phyloP scores from a whole-genome alignment of 2,113 vertebrate genomes.

The Pomatorhinus ruficollis region DNA sequence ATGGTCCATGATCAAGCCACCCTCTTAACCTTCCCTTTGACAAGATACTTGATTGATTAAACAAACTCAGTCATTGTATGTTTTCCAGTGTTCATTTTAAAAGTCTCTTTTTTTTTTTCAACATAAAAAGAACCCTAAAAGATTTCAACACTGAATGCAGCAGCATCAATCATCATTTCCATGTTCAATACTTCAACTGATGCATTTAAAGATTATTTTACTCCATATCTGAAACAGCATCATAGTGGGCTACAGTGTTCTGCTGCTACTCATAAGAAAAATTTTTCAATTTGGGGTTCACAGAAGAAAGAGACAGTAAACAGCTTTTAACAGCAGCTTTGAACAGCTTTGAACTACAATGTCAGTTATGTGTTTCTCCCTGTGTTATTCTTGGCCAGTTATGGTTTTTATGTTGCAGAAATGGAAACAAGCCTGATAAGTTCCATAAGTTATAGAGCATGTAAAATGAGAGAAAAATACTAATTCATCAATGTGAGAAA shows the following conservation, averaged over 20 bases:
- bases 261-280: not conserved
- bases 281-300: not conserved
- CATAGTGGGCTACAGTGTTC: not conserved
- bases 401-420: not conserved
- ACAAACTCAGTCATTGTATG: not conserved
- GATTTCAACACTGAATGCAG: not conserved
- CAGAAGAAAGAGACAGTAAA: not conserved
- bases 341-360: not conserved
- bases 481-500: not conserved
- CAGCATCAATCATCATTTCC: not conserved
- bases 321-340: too few species aligned
- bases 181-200: not conserved
- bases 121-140: not conserved
- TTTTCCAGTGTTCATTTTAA: not conserved
- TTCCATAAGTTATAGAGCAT: not conserved
- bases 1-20: not conserved
- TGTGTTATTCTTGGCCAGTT: not conserved
- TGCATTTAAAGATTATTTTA: not conserved
- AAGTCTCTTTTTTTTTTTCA: not conserved
- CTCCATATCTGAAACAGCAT: not conserved
- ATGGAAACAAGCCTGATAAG: not conserved
- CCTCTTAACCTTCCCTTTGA: constrained; percentile 1
- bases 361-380: not conserved
- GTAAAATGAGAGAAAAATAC: not conserved
- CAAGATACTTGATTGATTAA: not conserved